phyloP scores from a whole-genome alignment of 2,888 invertebrate genomes.

The Hirtodrosophila alboralis region DNA sequence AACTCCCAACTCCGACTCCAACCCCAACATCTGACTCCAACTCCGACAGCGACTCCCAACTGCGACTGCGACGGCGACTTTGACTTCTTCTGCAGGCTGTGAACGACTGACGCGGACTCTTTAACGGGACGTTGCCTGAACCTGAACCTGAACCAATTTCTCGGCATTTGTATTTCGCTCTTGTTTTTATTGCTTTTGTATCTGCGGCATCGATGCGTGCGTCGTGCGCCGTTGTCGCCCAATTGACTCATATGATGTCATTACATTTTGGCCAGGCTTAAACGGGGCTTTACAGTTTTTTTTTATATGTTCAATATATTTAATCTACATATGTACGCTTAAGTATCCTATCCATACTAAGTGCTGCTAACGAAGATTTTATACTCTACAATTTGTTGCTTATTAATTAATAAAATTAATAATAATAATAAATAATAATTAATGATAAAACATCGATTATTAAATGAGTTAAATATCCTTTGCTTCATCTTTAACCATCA shows the following conservation, averaged over 20 bases:
- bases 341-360: too few relatives aligned
- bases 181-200: conserved; percentile 47
- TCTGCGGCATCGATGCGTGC: conserved; percentile 41
- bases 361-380: too few relatives aligned
- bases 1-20: conserved; percentile 12
- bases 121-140: conserved; percentile 57
- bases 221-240: conserved; percentile 25
- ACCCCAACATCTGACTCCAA: conserved; percentile 14
- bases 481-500: too few relatives aligned
- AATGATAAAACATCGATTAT: too few relatives aligned
- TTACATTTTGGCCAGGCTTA: conserved; percentile 52
- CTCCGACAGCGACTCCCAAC: conserved; percentile 9
- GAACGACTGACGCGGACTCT: conserved; percentile 73
- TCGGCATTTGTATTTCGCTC: conserved; percentile 57
- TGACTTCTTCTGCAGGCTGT: conserved; percentile 64
- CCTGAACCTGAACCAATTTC: conserved; percentile 68
- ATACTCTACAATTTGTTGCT: too few relatives aligned
- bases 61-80: conserved; percentile 16
- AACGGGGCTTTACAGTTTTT: conserved; percentile 19
- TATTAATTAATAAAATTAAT: too few relatives aligned
- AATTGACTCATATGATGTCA: conserved; percentile 67
- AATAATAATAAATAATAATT: too few relatives aligned
- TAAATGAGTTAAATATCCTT: too few relatives aligned
- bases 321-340: too few relatives aligned
- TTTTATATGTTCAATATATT: not conserved